Base-by-base conservation (phyloP, 2,888 invertebrate species). In the Scotopteryx bipunctaria region DNA sequence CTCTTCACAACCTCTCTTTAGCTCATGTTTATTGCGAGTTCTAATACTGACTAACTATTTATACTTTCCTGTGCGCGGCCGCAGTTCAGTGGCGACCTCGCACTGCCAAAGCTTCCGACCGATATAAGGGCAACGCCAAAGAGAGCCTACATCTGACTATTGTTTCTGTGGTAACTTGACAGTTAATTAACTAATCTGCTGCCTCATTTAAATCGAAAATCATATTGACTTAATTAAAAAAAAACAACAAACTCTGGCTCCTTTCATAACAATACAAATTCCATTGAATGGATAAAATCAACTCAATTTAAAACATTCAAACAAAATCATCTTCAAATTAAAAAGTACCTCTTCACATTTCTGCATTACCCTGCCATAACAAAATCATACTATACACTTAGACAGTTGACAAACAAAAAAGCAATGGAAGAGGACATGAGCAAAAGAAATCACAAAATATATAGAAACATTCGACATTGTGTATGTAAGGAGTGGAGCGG, bases 361-460 rank as follows among this genome's bases (percentile, higher is more conserved):
- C 83, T 86, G 87, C 83, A 86, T 85, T 86, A 88, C 89, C 88
- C 88, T 90, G 89, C 88, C 87, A 81, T 86, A 87, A 87, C 83
- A 85, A 89, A 86, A 83, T 82, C 81, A 82, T 83, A 82, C 77
- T 81, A 85, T 87, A 89, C 81, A 86, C 78, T 81, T 82, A 86
- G 86, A 85, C 83, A 85, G 87, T 76, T 79, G 81, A 83, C 79
- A 83, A 86, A 86, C 83, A 82, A 80, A 86, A 82, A 87, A 87
- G 86, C 89, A 82, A 86, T 85, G 86, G 84, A 87, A 86, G 81
- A 85, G 88, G 83, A 81, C 80, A 75, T 86, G 86, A 89, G 86
- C 88, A 86, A 86, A 84, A 81, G 73, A 84, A 86, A 86, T 85
- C 82, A 83, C 84, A 86, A 86, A 81, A 81, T 77, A 81, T 71